These are phyloP conservation scores for Drosophila sucinea DNA, from an alignment of 1,140 invertebrate species.

Conservation along the genomic window DNA sequence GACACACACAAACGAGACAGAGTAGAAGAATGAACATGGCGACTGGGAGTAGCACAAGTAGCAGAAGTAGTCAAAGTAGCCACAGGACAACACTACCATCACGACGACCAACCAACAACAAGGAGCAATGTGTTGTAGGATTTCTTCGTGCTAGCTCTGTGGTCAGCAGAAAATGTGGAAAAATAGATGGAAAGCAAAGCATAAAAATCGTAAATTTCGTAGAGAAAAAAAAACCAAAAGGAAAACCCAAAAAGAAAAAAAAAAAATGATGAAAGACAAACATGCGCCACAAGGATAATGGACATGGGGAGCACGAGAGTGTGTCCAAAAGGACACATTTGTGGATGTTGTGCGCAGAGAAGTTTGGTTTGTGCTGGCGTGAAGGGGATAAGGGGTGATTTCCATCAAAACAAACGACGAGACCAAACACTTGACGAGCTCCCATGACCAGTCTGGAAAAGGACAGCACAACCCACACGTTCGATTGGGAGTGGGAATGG, in stretches of 20 bases:
- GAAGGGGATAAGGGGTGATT: conserved; percentile 22
- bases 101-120: conserved; percentile 32
- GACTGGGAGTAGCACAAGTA: conserved; percentile 45
- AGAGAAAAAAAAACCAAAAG: conserved; percentile 34
- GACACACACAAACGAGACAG: neutral
- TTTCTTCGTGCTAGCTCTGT: conserved; percentile 29
- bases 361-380: conserved; percentile 20
- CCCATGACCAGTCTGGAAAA: conserved; percentile 3
- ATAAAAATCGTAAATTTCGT: conserved; percentile 77
- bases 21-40: conserved; percentile 41
- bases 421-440: conserved; percentile 57
- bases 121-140: conserved; percentile 35
- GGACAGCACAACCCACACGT: neutral
- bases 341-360: conserved; percentile 52
- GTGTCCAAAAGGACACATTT: conserved; percentile 36
- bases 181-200: conserved; percentile 76
- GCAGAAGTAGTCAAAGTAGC: conserved; percentile 49
- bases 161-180: conserved; percentile 74
- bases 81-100: conserved; percentile 37
- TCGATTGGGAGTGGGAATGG: neutral
- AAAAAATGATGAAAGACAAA: conserved; percentile 82
- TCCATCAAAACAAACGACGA: conserved; percentile 67
- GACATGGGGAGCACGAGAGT: conserved; percentile 42
- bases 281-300: conserved; percentile 78
- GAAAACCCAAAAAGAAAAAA: conserved; percentile 38